A percentile compares a stretch with the other conserved stretches of the same genome.
Conservation (phyloP, 2,888 invertebrate species). For the Sphinx pinastri region DNA sequence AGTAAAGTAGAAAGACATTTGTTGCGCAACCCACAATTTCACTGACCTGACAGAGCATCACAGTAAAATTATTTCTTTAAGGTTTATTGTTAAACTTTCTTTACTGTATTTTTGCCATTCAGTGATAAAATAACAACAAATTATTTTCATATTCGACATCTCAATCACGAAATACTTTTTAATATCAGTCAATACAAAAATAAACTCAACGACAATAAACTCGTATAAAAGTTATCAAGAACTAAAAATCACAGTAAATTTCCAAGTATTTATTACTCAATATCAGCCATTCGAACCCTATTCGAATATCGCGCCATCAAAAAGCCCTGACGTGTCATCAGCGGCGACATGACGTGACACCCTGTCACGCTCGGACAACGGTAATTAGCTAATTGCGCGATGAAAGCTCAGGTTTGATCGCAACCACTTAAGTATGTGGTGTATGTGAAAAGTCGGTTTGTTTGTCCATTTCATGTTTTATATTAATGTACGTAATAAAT, state of each 20-base stretch:
- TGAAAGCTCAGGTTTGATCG: slow-evolving; percentile 34
- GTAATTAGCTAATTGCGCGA: slow-evolving; percentile 74
- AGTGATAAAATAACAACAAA: too few relatives aligned
- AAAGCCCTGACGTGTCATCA: slow-evolving; percentile 24
- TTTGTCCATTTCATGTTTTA: background rate
- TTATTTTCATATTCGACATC: too few relatives aligned
- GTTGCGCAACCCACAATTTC: too few relatives aligned
- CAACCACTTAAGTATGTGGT: slow-evolving; percentile 13
- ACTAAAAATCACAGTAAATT: background rate
- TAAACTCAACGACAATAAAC: too few relatives aligned
- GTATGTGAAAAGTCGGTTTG: background rate
- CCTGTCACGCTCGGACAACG: slow-evolving; percentile 43
- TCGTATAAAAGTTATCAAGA: background rate
- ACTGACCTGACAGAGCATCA: too few relatives aligned
- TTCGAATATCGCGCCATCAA: slow-evolving; percentile 12
- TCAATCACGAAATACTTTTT: background rate
- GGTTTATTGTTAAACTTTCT: too few relatives aligned
- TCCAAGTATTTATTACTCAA: background rate
- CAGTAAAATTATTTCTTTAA: too few relatives aligned
- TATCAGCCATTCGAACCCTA: background rate
- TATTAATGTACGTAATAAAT: background rate
- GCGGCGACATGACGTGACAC: slow-evolving; percentile 34
- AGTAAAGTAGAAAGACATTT: too few relatives aligned
- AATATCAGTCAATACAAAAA: too few relatives aligned
- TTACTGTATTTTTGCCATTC: too few relatives aligned